Conservation (phyloP, 2,113 vertebrate species). For the Phalacrocorax carbo region DNA sequence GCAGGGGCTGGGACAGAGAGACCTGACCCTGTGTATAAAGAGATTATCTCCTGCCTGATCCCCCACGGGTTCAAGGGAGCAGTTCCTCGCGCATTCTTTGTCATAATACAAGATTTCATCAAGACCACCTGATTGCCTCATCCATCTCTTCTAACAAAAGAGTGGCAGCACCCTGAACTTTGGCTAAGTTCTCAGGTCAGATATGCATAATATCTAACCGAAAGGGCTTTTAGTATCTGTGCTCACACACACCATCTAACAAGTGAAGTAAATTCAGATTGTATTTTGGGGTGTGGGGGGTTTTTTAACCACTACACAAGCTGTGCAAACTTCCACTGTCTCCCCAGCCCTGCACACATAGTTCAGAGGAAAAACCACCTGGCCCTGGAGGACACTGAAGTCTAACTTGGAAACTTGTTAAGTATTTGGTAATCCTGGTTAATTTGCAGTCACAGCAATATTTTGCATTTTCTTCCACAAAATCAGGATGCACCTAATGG, state of each 20-base stretch:
- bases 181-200: constrained; percentile 13
- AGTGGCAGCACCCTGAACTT: not conserved
- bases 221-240: not conserved
- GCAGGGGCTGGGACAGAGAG: not conserved
- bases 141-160: constrained; percentile 19
- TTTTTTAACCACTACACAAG: not conserved
- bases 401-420: not conserved
- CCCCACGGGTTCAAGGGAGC: not conserved
- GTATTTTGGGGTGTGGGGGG: not conserved
- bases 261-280: not conserved
- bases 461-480: not conserved
- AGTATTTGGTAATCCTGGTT: not conserved
- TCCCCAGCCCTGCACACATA: not conserved
- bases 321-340: not conserved
- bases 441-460: not conserved
- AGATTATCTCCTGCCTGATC: constrained; percentile 22
- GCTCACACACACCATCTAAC: not conserved
- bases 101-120: constrained; percentile 36
- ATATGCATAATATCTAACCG: not conserved
- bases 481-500: not conserved
- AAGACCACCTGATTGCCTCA: constrained; percentile 8
- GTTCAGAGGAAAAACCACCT: not conserved
- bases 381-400: not conserved
- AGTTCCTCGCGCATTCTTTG: not conserved
- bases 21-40: constrained; percentile 27